Evolutionary conservation across 92 coral and sea anemone species (phyloP), one percentile per base, ranked within the genome.

Genomic region (Parazoanthus darwini): DNA sequence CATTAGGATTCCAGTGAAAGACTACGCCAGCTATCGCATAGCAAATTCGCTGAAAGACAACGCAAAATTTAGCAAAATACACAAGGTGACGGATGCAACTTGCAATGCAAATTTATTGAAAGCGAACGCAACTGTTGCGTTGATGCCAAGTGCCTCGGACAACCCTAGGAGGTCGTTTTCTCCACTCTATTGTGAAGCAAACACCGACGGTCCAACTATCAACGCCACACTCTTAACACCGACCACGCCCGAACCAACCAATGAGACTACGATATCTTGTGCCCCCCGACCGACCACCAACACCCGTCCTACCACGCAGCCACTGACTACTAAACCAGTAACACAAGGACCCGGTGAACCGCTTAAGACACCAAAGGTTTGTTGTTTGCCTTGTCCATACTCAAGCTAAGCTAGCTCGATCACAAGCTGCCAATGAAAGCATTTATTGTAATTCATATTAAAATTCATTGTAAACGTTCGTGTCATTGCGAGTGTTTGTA

Each of bases 161-260:
- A 42, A 72, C 8, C 79, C 87, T 1, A 6, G 6, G 44, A 15
- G 26, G 0, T 25, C 63, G 9, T 84, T 84, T 33, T 48, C 79
- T 23, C 78, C 87, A 20, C 33, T 84, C 16, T 72, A 84, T 18
- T 84, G 87, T 84, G 87, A 84, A 44, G 79, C 67, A 15, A 63
- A 51, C 23, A 71, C 79, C 77, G 33, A 51, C 67, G 66, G 67
- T 8, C 70, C 79, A 44, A 71, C 70, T 84, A 25, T 71, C 5
- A 84, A 79, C 16, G 87, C 79, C 26, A 84, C 37, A 66, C 87
- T 84, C 5, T 43, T 84, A 48, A 84, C 87, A 70, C 87, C 87
- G 39, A 84, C 79, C 78, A 68, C 68, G 25, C 65, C 87, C 48
- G 29, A 9, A 15, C 22, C 79, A 29, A 73, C 78, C 16, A 36